Conservation (phyloP, 2,113 vertebrate genomes). For the Oreamnos americanus region DNA sequence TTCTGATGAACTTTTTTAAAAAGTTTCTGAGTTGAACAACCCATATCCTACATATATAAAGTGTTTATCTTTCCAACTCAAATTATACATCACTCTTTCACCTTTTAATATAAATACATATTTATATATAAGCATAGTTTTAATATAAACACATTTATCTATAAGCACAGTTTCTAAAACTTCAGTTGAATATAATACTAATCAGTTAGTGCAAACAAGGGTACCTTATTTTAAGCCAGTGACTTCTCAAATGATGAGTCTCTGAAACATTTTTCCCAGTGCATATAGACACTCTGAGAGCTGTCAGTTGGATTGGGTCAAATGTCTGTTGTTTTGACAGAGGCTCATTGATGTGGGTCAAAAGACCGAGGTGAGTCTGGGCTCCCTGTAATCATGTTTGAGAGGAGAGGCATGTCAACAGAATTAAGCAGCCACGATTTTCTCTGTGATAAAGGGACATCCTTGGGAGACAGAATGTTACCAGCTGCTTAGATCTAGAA, state of each 20-base stretch:
- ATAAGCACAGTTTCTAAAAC: neutral
- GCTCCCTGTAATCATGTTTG: neutral
- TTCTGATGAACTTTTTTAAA: neutral
- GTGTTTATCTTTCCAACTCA: neutral
- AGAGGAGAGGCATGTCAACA: neutral
- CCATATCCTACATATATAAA: neutral
- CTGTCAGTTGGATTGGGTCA: neutral
- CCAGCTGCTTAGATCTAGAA: neutral
- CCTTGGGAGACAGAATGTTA: neutral
- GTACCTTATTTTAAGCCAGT: neutral
- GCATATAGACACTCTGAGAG: neutral
- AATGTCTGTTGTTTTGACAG: neutral
- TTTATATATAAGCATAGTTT: neutral
- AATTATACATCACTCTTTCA: neutral
- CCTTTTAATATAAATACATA: neutral
- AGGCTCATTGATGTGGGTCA: neutral
- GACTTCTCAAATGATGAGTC: neutral
- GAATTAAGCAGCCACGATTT: neutral
- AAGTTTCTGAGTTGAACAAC: neutral
- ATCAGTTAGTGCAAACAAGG: neutral
- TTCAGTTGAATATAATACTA: neutral
- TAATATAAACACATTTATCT: neutral
- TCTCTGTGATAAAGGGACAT: neutral
- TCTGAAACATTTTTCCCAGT: neutral
- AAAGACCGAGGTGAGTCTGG: neutral